phyloP scores from a whole-genome alignment of 2,888 invertebrate species.

The Euphydryas editha region DNA sequence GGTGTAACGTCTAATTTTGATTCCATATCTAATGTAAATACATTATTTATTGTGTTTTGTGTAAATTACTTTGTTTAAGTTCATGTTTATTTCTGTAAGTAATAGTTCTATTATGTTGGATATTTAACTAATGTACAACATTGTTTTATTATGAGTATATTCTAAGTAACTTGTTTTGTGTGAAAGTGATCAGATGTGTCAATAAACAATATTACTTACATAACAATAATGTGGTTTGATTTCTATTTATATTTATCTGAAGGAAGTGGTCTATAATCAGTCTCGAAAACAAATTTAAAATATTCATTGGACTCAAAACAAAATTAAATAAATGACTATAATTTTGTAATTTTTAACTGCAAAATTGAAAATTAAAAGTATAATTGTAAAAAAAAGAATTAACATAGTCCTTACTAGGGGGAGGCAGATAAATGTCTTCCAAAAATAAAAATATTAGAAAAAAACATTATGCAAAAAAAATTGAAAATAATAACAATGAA shows the following conservation, averaged over 20 bases:
- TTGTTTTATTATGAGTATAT: constrained; percentile 76
- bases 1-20: constrained; percentile 27
- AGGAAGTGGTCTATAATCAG: constrained; percentile 7
- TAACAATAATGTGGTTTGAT: constrained; percentile 60
- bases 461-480: constrained; percentile 35
- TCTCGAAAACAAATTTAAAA: background rate
- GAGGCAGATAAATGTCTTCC: constrained; percentile 42
- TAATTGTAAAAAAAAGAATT: constrained; percentile 6
- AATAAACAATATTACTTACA: constrained; percentile 80
- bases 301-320: background rate
- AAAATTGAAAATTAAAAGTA: background rate
- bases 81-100: constrained; percentile 70
- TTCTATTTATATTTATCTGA: constrained; percentile 33
- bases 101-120: constrained; percentile 74
- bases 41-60: constrained; percentile 63
- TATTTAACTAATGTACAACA: constrained; percentile 73
- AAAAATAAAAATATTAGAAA: constrained; percentile 17
- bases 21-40: constrained; percentile 54
- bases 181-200: constrained; percentile 80
- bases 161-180: constrained; percentile 79
- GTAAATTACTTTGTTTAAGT: constrained; percentile 59
- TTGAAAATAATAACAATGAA: constrained; percentile 60
- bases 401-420: constrained; percentile 38
- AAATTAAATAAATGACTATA: background rate
- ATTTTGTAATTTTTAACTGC: no score